Base-by-base conservation (phyloP, 2,888 invertebrate genomes). In the Scelioninae gen. 2 region DNA sequence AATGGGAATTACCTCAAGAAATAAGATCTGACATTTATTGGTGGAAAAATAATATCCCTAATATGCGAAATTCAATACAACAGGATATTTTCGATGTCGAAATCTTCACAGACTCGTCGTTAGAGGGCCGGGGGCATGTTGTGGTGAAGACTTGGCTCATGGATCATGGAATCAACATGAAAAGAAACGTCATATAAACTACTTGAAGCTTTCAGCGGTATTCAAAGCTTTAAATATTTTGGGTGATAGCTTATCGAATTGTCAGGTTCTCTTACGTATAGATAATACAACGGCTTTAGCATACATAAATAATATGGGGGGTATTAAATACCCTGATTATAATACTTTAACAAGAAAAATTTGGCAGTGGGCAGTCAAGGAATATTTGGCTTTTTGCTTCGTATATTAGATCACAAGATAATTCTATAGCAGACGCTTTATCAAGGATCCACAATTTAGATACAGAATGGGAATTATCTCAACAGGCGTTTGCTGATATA, bases 391-490 rank as follows among this genome's bases (percentile, higher is more conserved):
- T 75, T 31, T 68, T 69, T 25, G 67, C 65, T 7, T 64, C 69
- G 2, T 72, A 74, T 15, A 65, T 76, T 11, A 15, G 11, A 2
- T 71, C 76, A 0, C 10, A 52, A 25, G 35, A 74, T 2, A 74
- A 77, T 53, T 25, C n/a, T 6, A 48, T 65, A 6, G 74, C 76
- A 2, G 75, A 73, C 31, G 6, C 25, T 1, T 28, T 31, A 0
- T 76, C 75, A 0, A 35, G 74, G 6, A 53, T 65, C 11, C 45
- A n/a, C 1, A 72, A 77, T 41, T 3, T n/a, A 2, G 69, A 75
- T 4, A 75, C 70, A 5, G 63, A 76, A 37, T 76, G 75, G 71
- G 73, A 77, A 57, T 22, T 74, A 2, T 45, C 58, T 33, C n/a
- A 6, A 10, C 2, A 33, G 10, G 33, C 33, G 2, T 33, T 33